A percentile compares a stretch with the other conserved stretches of the same genome.
Conservation (phyloP, 53 echinoderm and acorn worm species). For the Apostichopus leukothele region DNA sequence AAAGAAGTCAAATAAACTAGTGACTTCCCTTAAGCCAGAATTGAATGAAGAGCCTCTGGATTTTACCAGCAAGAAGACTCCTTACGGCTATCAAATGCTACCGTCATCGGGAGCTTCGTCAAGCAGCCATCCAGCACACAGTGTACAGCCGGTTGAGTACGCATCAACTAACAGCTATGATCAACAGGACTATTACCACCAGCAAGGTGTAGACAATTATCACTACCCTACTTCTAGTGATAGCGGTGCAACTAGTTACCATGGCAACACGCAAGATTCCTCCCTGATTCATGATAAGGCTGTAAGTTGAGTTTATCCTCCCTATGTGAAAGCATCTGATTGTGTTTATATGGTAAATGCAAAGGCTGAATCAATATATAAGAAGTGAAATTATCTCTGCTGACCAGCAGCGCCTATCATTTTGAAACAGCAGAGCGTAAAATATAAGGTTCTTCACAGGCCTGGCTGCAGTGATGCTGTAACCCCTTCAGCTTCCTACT, state of each 20-base stretch:
- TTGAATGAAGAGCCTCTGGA: conserved; percentile 32
- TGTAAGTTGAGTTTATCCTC: conserved; percentile 4
- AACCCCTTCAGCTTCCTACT: too few species aligned
- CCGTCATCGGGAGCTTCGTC: background rate
- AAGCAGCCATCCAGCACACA: background rate
- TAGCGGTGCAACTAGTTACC: background rate
- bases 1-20: background rate
- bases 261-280: background rate
- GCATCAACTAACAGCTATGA: background rate
- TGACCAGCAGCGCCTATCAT: too few species aligned
- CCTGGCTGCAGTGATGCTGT: too few species aligned
- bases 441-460: too few species aligned
- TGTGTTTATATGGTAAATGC: too few species aligned
- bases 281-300: conserved; percentile 27
- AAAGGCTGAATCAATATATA: too few species aligned
- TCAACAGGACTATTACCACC: background rate
- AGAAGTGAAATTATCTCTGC: too few species aligned
- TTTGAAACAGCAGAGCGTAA: too few species aligned
- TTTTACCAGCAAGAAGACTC: conserved; percentile 13
- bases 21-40: conserved; percentile 9
- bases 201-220: background rate
- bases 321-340: too few species aligned
- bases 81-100: conserved; percentile 21
- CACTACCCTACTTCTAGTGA: background rate
- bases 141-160: background rate